A percentile compares a stretch with the other conserved stretches of the same genome.
Evolutionary conservation across 2,888 invertebrate species (phyloP).

Genomic region (Xylota sylvarum): DNA sequence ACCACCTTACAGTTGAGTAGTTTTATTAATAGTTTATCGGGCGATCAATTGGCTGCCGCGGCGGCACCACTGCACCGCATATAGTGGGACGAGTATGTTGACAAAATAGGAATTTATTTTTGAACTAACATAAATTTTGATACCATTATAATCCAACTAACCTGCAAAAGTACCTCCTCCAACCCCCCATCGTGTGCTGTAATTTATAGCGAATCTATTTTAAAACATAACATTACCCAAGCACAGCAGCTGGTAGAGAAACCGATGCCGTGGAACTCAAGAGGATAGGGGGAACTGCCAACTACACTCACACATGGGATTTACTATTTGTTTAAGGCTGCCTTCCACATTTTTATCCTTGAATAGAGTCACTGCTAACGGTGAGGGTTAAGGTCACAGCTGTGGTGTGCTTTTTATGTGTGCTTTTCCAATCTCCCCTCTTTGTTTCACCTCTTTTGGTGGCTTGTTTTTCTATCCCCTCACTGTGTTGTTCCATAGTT

Average conservation of each 20-base stretch:
- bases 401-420: slow-evolving; percentile 10
- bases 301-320: background rate
- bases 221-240: slow-evolving; percentile 9
- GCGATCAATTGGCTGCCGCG: slow-evolving; percentile 20
- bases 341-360: slow-evolving; percentile 43
- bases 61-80: slow-evolving; percentile 1
- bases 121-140: slow-evolving; percentile 33
- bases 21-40: slow-evolving; percentile 33
- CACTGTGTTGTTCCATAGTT: slow-evolving; percentile 4
- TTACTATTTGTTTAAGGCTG: slow-evolving; percentile 16
- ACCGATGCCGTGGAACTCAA: background rate
- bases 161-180: background rate
- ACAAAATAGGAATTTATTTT: slow-evolving; percentile 44
- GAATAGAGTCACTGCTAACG: slow-evolving; percentile 62
- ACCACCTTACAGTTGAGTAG: background rate
- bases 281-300: background rate
- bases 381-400: slow-evolving; percentile 70
- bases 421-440: background rate
- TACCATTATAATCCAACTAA: slow-evolving; percentile 17
- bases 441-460: slow-evolving; percentile 23
- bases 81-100: background rate
- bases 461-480: slow-evolving; percentile 12
- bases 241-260: background rate
- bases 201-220: slow-evolving; percentile 64
- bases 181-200: background rate